Conservation (phyloP, 1,140 invertebrate genomes). For the Contarinia nasturtii region DNA sequence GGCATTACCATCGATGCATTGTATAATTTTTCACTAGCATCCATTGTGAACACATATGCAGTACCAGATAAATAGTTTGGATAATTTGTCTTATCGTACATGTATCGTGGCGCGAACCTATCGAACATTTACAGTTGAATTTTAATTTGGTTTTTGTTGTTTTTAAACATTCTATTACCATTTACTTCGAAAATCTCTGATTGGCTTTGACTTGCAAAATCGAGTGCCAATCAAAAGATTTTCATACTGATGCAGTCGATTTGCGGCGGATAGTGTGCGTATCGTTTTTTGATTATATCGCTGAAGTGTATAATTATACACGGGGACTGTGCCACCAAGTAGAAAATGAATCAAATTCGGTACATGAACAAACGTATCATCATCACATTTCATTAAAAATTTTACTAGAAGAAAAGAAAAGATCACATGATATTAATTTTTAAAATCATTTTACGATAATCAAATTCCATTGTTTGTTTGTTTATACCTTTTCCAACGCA, state of each 20-base stretch:
- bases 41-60: conserved; percentile 59
- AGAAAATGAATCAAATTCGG: conserved; percentile 31
- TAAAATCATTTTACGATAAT: neutral
- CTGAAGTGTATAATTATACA: conserved; percentile 20
- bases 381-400: conserved; percentile 66
- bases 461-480: neutral
- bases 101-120: conserved; percentile 61
- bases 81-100: conserved; percentile 45
- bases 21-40: conserved; percentile 45
- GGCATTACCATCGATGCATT: conserved; percentile 43
- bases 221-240: conserved; percentile 47
- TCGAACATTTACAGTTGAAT: conserved; percentile 1
- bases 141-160: neutral
- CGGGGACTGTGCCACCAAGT: conserved; percentile 19
- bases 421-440: neutral
- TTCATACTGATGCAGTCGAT: conserved; percentile 12
- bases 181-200: conserved; percentile 50
- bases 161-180: conserved; percentile 32
- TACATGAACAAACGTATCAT: conserved; percentile 69
- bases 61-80: conserved; percentile 72
- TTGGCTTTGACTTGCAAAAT: conserved; percentile 52
- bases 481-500: conserved; percentile 29
- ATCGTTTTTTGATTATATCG: conserved; percentile 13
- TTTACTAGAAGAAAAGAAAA: conserved; percentile 20
- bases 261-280: conserved; percentile 8